Evolutionary conservation across 2,113 vertebrate genomes (phyloP).

Genomic region (Hippolais icterina): DNA sequence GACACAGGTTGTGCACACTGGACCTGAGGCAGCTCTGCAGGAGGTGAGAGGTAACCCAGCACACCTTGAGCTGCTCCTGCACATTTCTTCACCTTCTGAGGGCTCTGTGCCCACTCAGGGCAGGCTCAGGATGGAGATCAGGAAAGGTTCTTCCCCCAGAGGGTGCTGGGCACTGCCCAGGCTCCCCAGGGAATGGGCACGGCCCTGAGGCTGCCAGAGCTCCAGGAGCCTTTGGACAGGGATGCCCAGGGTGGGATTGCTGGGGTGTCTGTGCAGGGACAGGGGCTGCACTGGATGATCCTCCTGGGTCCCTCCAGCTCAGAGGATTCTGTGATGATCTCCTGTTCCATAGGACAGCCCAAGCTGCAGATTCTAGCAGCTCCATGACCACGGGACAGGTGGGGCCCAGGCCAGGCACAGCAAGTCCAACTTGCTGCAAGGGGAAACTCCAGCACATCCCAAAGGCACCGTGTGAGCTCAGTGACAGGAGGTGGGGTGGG

Average conservation of each 20-base stretch:
- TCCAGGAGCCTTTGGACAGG: not conserved
- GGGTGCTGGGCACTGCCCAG: not conserved
- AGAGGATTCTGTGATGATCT: fast-evolving
- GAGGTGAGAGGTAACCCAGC: not conserved
- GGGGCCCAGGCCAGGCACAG: not conserved
- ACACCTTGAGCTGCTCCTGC: not conserved
- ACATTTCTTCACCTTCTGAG: fast-evolving
- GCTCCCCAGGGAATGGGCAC: not conserved
- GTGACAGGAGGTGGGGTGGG: fast-evolving
- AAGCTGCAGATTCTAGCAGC: not conserved
- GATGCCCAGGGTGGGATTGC: not conserved
- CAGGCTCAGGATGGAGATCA: not conserved
- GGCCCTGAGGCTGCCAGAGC: not conserved
- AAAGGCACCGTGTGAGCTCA: not conserved
- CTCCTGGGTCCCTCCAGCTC: not conserved
- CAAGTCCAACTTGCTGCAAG: fast-evolving
- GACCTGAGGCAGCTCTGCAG: not conserved
- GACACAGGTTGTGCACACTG: not conserved
- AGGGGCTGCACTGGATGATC: fast-evolving
- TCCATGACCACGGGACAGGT: not conserved
- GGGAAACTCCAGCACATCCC: not conserved
- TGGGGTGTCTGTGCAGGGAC: not conserved
- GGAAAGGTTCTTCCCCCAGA: not conserved
- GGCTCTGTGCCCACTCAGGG: not conserved
- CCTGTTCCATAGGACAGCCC: not conserved